phyloP scores from a whole-genome alignment of 1,140 invertebrate genomes.

The Drosophila pruinosa region DNA sequence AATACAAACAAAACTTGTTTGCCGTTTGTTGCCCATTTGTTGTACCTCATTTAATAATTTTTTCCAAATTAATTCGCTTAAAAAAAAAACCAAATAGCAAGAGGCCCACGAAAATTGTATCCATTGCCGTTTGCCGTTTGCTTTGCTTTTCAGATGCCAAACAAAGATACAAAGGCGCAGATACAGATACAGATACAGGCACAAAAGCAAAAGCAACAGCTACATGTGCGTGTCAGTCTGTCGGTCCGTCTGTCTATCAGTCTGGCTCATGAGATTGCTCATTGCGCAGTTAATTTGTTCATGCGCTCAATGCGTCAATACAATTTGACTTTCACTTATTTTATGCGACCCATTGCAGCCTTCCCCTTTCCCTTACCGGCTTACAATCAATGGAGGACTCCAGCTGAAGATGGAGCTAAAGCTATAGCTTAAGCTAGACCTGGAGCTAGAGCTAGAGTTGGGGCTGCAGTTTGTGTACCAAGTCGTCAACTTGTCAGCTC shows the following conservation, averaged over 20 bases:
- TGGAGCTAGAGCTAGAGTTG: background rate
- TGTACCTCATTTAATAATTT: conserved; percentile 51
- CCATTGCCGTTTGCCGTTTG: conserved; percentile 23
- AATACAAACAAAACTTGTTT: conserved; percentile 50
- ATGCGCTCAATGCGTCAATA: conserved; percentile 77
- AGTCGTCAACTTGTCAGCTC: conserved; percentile 37
- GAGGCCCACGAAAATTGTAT: conserved; percentile 26
- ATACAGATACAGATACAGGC: conserved; percentile 29
- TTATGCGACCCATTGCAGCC: conserved; percentile 48
- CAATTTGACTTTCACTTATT: conserved; percentile 78
- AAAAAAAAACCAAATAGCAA: conserved; percentile 39
- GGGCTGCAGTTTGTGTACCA: conserved; percentile 1
- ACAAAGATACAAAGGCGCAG: conserved; percentile 38
- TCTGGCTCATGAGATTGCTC: conserved; percentile 45
- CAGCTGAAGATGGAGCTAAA: conserved; percentile 5
- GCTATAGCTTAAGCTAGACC: background rate
- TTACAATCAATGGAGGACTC: conserved; percentile 8
- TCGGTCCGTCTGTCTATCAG: conserved; percentile 3
- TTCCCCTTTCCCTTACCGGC: background rate
- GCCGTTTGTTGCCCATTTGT: conserved; percentile 34
- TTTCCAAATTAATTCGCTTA: conserved; percentile 40
- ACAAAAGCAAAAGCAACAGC: conserved; percentile 17
- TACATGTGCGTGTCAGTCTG: conserved; percentile 28
- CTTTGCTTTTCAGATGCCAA: conserved; percentile 30
- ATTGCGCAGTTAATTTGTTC: conserved; percentile 80